A percentile compares a stretch with the other conserved stretches of the same genome.
These are phyloP conservation scores for Hydraecia micacea DNA, from an alignment of 2,888 invertebrate species.

Conservation along the genomic window DNA sequence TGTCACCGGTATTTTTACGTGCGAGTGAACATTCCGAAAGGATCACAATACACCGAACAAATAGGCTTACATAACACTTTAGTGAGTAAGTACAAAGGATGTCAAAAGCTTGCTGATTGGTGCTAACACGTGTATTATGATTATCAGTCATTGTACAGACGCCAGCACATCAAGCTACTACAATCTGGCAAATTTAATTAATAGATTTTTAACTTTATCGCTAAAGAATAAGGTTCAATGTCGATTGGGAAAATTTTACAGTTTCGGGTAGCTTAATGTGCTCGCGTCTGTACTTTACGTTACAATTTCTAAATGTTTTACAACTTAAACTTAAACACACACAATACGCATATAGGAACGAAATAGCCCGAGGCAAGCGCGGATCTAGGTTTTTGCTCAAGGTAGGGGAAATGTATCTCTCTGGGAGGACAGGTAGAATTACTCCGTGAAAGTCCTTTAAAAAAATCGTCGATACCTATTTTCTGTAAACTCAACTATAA, in stretches of 20 bases:
- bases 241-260: no score
- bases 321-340: background rate
- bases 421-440: no score
- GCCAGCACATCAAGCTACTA: no score
- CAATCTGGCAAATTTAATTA: no score
- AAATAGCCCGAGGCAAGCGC: background rate
- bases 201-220: no score
- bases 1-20: constrained; percentile 51
- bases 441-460: no score
- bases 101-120: constrained; percentile 20
- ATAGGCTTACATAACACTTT: constrained; percentile 34
- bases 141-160: constrained; percentile 18
- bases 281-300: no score
- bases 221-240: no score
- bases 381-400: background rate
- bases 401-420: no score
- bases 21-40: constrained; percentile 39
- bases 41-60: constrained; percentile 27
- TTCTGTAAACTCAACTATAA: no score
- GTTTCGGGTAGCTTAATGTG: no score
- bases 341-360: background rate
- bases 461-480: no score
- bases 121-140: background rate
- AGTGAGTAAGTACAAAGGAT: constrained; percentile 25
- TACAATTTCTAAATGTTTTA: background rate